These are phyloP conservation scores for Benthosema pterotum DNA, from an alignment of 2,797 vertebrate species.

Conservation along the genomic window DNA sequence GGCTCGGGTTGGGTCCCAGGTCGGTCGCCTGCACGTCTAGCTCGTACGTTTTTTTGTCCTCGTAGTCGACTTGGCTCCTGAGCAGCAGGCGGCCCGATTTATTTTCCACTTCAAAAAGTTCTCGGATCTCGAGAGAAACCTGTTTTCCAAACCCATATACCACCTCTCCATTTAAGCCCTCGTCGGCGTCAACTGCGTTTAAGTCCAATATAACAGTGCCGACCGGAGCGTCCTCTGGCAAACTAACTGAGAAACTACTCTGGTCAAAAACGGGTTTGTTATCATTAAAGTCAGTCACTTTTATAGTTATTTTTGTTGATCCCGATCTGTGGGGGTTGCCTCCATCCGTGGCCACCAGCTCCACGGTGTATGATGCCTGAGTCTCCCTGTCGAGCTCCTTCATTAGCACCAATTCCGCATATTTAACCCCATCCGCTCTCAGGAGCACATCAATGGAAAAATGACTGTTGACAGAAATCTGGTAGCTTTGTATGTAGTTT, in stretches of 20 bases:
- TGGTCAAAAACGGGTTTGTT: conserved; percentile 92
- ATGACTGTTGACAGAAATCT: conserved; percentile 90
- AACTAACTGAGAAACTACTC: conserved; percentile 84
- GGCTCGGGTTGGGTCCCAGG: conserved; percentile 84
- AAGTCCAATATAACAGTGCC: conserved; percentile 87
- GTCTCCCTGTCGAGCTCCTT: conserved; percentile 92
- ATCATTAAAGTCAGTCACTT: conserved; percentile 93
- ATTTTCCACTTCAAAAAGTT: conserved; percentile 88
- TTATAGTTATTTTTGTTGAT: conserved; percentile 86
- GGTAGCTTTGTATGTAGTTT: conserved; percentile 92
- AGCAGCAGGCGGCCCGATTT: conserved; percentile 87
- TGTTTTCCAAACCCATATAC: conserved; percentile 87
- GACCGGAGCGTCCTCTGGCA: conserved; percentile 87
- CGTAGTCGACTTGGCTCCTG: conserved; percentile 87
- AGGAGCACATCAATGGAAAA: conserved; percentile 92
- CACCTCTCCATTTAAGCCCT: conserved; percentile 90
- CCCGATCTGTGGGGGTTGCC: conserved; percentile 85
- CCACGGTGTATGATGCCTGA: conserved; percentile 86
- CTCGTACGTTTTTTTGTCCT: conserved; percentile 91
- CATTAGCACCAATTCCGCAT: conserved; percentile 93
- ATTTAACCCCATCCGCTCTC: conserved; percentile 93
- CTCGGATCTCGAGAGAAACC: conserved; percentile 83
- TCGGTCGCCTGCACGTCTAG: conserved; percentile 91
- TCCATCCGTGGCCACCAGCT: conserved; percentile 91
- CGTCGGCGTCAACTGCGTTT: conserved; percentile 86